phyloP scores from a whole-genome alignment of 1,140 invertebrate species.

The Copidosoma floridanum region DNA sequence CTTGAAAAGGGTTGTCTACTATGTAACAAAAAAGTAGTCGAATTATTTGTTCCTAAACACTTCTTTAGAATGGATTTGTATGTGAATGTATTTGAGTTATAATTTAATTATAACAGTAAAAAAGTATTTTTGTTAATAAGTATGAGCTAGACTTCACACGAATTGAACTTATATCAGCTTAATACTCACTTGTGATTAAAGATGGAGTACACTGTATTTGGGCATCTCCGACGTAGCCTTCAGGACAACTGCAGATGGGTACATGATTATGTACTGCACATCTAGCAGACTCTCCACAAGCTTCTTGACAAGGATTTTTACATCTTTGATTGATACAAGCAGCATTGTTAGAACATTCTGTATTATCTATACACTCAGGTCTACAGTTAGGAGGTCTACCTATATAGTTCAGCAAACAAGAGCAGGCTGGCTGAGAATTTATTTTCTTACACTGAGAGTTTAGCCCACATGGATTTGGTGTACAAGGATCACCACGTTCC shows the following conservation, averaged over 20 bases:
- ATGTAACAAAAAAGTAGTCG: too few species aligned
- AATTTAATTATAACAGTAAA: too few species aligned
- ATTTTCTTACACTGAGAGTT: conserved; percentile 74
- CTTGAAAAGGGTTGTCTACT: too few species aligned
- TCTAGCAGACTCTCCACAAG: conserved; percentile 71
- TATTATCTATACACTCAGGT: conserved; percentile 73
- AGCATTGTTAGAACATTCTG: conserved; percentile 71
- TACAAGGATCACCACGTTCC: conserved; percentile 62
- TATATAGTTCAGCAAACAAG: conserved; percentile 71
- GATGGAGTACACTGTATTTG: conserved; percentile 60
- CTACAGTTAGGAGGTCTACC: conserved; percentile 76
- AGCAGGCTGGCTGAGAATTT: conserved; percentile 70
- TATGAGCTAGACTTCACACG: too few species aligned
- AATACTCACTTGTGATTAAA: conserved; percentile 53
- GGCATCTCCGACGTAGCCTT: conserved; percentile 78
- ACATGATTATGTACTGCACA: conserved; percentile 77
- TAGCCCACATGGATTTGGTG: conserved; percentile 74
- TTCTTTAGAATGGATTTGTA: too few species aligned
- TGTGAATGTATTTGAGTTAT: too few species aligned
- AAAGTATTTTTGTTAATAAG: too few species aligned
- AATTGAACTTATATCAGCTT: too few species aligned
- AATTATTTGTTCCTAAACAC: too few species aligned
- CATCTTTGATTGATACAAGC: conserved; percentile 79
- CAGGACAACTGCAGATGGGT: conserved; percentile 69
- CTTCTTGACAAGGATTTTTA: conserved; percentile 74